Percentiles rank a stretch among this genome's conserved stretches.
Conservation (phyloP, 1,140 invertebrate species). For the Bombus sibiricus region DNA sequence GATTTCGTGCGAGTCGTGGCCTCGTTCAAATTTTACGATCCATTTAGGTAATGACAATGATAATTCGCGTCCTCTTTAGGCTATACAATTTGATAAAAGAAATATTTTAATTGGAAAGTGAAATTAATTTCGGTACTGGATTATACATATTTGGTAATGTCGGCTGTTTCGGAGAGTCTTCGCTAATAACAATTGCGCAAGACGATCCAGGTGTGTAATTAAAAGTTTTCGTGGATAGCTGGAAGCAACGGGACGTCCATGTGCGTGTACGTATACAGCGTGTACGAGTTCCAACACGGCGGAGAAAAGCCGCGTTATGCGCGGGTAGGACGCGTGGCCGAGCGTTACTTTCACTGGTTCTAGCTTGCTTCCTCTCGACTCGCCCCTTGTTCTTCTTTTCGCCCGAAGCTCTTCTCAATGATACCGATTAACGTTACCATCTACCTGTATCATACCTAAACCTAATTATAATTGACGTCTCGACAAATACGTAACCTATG, state of each 20-base stretch:
- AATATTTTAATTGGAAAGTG: neutral
- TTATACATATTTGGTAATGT: too few relatives aligned
- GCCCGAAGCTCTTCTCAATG: neutral
- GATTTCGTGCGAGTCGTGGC: neutral
- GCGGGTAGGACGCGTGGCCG: conserved; percentile 36
- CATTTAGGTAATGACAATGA: neutral
- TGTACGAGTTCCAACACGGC: conserved; percentile 4
- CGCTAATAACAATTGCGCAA: neutral
- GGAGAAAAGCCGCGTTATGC: conserved; percentile 68
- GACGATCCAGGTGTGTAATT: neutral
- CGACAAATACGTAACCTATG: neutral
- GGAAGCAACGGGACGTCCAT: conserved; percentile 17
- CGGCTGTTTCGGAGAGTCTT: too few relatives aligned
- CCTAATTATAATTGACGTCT: neutral
- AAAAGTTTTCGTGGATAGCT: neutral
- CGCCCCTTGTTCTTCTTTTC: conserved; percentile 52
- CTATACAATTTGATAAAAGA: neutral
- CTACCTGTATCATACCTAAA: neutral
- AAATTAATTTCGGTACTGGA: too few relatives aligned
- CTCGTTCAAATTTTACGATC: neutral
- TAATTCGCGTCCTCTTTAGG: neutral
- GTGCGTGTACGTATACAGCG: conserved; percentile 19
- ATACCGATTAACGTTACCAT: conserved; percentile 15
- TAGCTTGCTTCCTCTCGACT: conserved; percentile 51
- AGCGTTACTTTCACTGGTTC: conserved; percentile 73